phyloP scores from a whole-genome alignment of 37 sponge, comb jelly and placozoan species.

The Haliclona indistincta region DNA sequence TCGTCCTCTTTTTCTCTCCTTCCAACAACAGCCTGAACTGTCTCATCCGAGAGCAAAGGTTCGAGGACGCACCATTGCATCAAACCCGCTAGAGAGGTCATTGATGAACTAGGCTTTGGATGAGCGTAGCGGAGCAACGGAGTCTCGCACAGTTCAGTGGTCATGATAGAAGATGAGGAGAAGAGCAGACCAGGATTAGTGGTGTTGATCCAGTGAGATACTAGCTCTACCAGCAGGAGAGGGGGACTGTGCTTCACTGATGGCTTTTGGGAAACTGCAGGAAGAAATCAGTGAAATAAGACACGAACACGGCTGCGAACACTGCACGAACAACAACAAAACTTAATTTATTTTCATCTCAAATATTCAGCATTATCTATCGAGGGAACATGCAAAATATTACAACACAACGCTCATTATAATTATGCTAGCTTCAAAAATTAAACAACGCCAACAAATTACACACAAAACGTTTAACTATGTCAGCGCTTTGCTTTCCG shows the following conservation, averaged over 20 bases:
- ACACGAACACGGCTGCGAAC: not conserved
- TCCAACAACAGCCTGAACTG: not conserved
- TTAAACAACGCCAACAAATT: no score
- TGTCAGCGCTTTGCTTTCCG: no score
- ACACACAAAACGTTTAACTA: no score
- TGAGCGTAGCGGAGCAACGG: slow-evolving; percentile 2
- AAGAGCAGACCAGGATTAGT: slow-evolving; percentile 35
- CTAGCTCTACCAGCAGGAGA: slow-evolving; percentile 25
- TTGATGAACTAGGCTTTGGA: not conserved
- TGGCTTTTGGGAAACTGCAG: not conserved
- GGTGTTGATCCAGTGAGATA: slow-evolving; percentile 59
- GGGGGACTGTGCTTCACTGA: slow-evolving; percentile 24
- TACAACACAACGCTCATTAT: no score
- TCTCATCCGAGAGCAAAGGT: slow-evolving; percentile 24
- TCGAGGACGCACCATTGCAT: slow-evolving; percentile 59
- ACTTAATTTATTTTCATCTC: no score
- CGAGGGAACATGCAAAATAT: no score
- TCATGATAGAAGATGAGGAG: not conserved
- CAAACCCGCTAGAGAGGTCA: slow-evolving; percentile 48
- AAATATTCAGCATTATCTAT: no score
- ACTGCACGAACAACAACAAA: no score
- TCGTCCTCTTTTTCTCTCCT: not conserved
- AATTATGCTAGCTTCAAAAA: no score
- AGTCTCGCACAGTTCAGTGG: not conserved
- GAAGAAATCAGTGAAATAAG: not conserved